A percentile compares a stretch with the other conserved stretches of the same genome.
Conservation (phyloP, 2,888 invertebrate species). For the Papilio elwesi region DNA sequence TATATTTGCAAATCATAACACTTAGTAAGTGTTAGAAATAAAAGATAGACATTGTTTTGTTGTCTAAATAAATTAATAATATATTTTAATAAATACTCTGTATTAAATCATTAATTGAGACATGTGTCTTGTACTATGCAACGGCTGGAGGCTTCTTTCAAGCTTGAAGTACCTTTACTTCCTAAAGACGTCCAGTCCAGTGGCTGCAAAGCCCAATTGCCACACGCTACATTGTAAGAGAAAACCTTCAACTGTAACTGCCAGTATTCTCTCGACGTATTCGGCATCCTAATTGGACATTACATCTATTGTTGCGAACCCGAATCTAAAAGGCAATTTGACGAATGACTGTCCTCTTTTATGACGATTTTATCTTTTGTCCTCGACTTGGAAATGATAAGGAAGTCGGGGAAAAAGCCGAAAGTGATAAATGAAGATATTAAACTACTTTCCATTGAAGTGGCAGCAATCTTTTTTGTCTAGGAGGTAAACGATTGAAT, state of each 20-base stretch:
- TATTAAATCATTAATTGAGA: no score
- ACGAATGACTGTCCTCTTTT: background rate
- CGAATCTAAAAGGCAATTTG: conserved; percentile 11
- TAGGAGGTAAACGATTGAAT: no score
- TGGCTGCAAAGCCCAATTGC: background rate
- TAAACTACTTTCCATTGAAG: background rate
- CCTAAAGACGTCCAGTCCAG: background rate
- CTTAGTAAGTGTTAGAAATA: no score
- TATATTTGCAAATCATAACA: no score
- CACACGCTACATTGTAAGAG: background rate
- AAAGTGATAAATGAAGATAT: background rate
- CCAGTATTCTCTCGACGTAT: conserved; percentile 2
- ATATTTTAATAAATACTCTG: no score
- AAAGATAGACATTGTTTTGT: no score
- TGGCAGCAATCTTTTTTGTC: no score
- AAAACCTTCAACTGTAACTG: background rate
- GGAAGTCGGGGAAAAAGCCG: background rate
- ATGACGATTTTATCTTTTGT: background rate
- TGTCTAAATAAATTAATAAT: no score
- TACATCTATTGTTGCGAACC: background rate
- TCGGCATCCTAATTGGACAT: conserved; percentile 3
- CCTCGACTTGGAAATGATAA: background rate
- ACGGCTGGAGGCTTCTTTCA: no score
- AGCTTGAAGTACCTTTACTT: background rate
- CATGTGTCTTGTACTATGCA: no score